Evolutionary conservation across 1,140 invertebrate genomes (phyloP).

Genomic region (Ceratosolen fusciceps): DNA sequence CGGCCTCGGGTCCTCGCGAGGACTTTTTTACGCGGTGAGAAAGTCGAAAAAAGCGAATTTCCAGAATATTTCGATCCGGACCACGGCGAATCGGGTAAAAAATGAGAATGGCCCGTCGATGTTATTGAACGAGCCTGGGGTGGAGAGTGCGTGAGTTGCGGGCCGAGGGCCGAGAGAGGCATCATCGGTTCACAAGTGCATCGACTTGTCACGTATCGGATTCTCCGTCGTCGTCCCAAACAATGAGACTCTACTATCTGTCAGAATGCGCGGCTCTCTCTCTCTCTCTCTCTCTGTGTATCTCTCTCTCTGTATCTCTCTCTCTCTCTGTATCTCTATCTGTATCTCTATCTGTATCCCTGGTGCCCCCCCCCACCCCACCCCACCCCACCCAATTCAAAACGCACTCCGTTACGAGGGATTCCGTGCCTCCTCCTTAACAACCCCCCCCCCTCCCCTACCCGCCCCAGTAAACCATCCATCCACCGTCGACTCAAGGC

Average conservation of each 20-base stretch:
- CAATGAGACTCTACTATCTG: neutral
- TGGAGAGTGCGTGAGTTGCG: too few species aligned
- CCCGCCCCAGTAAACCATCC: too few species aligned
- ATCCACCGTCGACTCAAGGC: too few species aligned
- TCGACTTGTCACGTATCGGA: conserved; percentile 1
- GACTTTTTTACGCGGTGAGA: conserved; percentile 22
- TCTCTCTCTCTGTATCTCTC: too few species aligned
- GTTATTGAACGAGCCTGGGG: neutral
- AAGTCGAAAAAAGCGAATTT: conserved; percentile 31
- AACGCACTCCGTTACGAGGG: too few species aligned
- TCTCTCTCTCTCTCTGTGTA: neutral
- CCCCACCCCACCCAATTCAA: too few species aligned
- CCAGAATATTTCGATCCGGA: conserved; percentile 18
- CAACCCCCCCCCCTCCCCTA: neutral
- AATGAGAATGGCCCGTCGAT: neutral
- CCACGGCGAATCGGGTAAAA: neutral
- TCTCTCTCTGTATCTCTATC: too few species aligned
- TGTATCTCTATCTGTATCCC: too few species aligned
- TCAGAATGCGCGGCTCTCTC: conserved; percentile 2
- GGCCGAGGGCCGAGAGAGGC: neutral
- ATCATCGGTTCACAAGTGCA: neutral
- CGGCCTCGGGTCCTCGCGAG: too few species aligned
- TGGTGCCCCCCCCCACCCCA: too few species aligned
- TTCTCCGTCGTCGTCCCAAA: conserved; percentile 9
- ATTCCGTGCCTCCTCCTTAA: too few species aligned